Evolutionary conservation across 2,888 invertebrate species (phyloP).

Genomic region (Hesperia comma): DNA sequence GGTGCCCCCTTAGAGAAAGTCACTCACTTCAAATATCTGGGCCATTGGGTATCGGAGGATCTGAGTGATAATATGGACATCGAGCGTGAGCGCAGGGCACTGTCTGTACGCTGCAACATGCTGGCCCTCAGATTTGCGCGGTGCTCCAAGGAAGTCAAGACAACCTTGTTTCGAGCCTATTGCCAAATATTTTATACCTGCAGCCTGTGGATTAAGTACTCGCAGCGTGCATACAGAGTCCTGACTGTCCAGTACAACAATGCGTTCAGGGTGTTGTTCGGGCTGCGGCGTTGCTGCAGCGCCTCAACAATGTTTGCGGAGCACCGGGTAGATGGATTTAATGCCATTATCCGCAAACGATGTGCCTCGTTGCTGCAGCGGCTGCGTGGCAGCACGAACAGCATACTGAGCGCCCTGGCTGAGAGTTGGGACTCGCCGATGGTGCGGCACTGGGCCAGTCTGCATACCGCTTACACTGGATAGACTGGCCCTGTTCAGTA

Average conservation of each 20-base stretch:
- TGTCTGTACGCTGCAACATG: conserved; percentile 9
- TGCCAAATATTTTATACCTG: conserved; percentile 29
- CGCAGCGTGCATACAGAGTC: conserved; percentile 1
- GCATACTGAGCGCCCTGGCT: not conserved
- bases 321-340: not conserved
- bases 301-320: conserved; percentile 12
- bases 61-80: not conserved
- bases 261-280: not conserved
- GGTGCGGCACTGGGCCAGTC: not conserved
- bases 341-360: not conserved
- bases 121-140: not conserved
- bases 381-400: not conserved
- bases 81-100: not conserved
- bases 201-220: conserved; percentile 13
- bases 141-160: not conserved
- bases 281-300: conserved; percentile 3
- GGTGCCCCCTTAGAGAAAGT: conserved; percentile 4
- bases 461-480: not conserved
- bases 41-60: conserved; percentile 6
- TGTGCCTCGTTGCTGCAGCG: not conserved
- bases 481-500: too few species aligned
- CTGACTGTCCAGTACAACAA: conserved; percentile 7
- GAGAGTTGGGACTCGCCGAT: not conserved
- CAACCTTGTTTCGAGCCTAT: not conserved
- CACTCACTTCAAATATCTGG: conserved; percentile 10